Evolutionary conservation across 2,797 vertebrate genomes (phyloP).

Genomic region (Zalophus californianus): DNA sequence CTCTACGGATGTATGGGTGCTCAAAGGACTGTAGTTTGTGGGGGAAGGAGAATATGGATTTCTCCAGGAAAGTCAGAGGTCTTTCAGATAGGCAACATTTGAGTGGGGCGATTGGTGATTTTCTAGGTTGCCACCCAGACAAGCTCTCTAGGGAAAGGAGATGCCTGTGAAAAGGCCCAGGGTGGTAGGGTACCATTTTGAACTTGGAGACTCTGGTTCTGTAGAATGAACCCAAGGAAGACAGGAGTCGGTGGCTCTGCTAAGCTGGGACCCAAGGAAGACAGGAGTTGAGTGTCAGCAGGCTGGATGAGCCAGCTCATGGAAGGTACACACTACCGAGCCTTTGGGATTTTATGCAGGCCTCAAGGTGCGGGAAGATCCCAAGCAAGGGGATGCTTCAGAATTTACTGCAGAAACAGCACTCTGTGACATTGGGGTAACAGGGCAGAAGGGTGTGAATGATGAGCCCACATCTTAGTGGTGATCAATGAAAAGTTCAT

Average conservation of each 20-base stretch:
- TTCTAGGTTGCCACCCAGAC: not conserved
- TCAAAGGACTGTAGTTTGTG: not conserved
- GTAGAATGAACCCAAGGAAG: not conserved
- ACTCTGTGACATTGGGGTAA: not conserved
- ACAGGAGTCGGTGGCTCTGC: not conserved
- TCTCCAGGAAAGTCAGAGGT: not conserved
- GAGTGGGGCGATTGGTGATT: not conserved
- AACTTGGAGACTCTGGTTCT: not conserved
- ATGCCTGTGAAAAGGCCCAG: not conserved
- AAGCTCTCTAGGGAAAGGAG: not conserved
- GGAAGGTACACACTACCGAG: not conserved
- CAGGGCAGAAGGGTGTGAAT: not conserved
- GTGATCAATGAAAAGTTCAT: not conserved
- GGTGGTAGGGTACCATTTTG: not conserved
- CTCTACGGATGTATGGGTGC: not conserved
- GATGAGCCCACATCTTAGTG: not conserved
- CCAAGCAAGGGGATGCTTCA: not conserved
- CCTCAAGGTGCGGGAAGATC: not conserved
- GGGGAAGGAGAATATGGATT: not conserved
- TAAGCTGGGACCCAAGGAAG: not conserved
- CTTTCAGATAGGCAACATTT: not conserved
- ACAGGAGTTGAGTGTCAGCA: not conserved
- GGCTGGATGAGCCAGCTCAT: rapidly evolving
- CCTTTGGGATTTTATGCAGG: not conserved
- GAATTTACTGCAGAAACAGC: not conserved